phyloP scores from a whole-genome alignment of 2,888 invertebrate species.

The Agriopis aurantiaria region DNA sequence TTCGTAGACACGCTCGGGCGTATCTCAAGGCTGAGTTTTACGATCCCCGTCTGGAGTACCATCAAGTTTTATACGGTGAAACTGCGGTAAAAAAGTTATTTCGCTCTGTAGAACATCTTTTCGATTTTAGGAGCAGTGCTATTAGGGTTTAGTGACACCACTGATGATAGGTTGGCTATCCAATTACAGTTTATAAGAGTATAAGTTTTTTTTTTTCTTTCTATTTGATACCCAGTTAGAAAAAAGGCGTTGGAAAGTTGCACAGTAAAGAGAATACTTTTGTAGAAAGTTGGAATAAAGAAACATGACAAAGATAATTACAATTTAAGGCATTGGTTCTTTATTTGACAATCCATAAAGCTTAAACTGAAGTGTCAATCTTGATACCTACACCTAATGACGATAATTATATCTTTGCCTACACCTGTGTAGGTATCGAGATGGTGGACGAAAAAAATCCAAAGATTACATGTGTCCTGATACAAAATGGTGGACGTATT shows the following conservation, averaged over 20 bases:
- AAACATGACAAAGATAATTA: background rate
- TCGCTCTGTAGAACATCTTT: conserved; percentile 34
- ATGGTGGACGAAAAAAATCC: conserved; percentile 19
- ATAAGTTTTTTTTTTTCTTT: background rate
- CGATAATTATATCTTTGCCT: background rate
- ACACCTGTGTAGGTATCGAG: conserved; percentile 9
- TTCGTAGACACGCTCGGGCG: conserved; percentile 43
- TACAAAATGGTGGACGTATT: conserved; percentile 66
- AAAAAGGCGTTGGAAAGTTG: background rate
- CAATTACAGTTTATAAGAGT: conserved; percentile 9
- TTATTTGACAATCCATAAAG: background rate
- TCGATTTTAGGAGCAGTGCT: conserved; percentile 28
- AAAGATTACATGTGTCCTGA: conserved; percentile 16
- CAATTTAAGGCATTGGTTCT: background rate
- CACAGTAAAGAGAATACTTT: too few relatives aligned
- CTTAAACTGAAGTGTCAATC: background rate
- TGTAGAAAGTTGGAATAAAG: background rate
- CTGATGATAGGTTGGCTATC: conserved; percentile 20
- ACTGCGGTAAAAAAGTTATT: conserved; percentile 48
- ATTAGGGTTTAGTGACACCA: conserved; percentile 19
- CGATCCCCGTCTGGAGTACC: conserved; percentile 46
- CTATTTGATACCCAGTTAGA: background rate
- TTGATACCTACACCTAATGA: background rate
- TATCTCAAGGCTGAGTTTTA: conserved; percentile 49
- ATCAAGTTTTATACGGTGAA: conserved; percentile 45